A percentile compares a stretch with the other conserved stretches of the same genome.
phyloP scores from a whole-genome alignment of 2,888 invertebrate genomes.

The Euzetes globulus region DNA sequence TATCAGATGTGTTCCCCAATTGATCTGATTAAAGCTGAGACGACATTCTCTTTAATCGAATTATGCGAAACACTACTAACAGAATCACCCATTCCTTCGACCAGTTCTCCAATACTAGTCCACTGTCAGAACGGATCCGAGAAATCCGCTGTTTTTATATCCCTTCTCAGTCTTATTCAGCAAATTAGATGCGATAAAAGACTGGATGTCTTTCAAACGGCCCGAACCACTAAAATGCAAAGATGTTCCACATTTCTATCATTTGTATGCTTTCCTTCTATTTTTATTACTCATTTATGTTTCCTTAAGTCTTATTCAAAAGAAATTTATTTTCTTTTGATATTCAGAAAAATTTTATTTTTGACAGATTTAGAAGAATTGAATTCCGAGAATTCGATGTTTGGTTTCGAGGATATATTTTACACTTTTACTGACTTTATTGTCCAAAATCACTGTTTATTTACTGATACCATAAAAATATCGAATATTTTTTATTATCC shows the following conservation, averaged over 20 bases:
- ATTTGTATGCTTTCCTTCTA: slow-evolving; percentile 57
- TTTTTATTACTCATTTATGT: not conserved
- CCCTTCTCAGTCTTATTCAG: slow-evolving; percentile 73
- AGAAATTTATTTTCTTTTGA: not conserved
- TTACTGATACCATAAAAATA: too few species aligned
- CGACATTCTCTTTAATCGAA: slow-evolving; percentile 27
- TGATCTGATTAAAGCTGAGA: slow-evolving; percentile 28
- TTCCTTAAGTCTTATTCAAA: not conserved
- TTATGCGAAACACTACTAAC: slow-evolving; percentile 30
- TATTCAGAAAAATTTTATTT: too few species aligned
- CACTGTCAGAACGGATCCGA: slow-evolving; percentile 65
- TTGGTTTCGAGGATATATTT: too few species aligned
- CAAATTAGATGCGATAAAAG: slow-evolving; percentile 73
- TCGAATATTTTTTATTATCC: too few species aligned
- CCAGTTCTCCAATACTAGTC: slow-evolving; percentile 31
- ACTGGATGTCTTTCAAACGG: slow-evolving; percentile 74
- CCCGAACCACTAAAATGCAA: slow-evolving; percentile 73
- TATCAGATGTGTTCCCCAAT: slow-evolving; percentile 21
- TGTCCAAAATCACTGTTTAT: too few species aligned
- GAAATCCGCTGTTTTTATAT: slow-evolving; percentile 79
- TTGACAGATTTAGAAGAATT: too few species aligned
- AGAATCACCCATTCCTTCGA: not conserved
- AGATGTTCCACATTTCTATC: slow-evolving; percentile 73
- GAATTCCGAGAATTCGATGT: too few species aligned
- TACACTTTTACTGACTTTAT: too few species aligned